Evolutionary conservation across 2,888 invertebrate species (phyloP).

Genomic region (Gryllus longicercus): DNA sequence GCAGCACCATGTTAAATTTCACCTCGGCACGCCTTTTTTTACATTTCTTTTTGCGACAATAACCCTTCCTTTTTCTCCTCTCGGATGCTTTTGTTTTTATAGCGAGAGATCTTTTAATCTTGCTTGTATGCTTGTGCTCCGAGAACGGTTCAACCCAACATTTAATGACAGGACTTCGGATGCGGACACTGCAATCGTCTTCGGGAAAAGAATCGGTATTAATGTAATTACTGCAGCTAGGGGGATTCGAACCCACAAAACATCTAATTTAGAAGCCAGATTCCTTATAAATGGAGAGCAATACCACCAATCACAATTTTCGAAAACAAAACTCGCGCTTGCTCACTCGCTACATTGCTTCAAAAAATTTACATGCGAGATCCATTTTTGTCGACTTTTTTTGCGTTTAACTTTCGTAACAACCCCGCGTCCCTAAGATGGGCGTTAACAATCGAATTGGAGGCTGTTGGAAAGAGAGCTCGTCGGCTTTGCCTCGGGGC

Average conservation of each 20-base stretch:
- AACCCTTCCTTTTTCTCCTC: slow-evolving; percentile 4
- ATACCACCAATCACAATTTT: slow-evolving; percentile 33
- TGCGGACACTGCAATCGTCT: slow-evolving; percentile 28
- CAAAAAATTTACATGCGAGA: neutral
- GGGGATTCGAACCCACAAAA: slow-evolving; percentile 30
- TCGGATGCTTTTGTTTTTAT: slow-evolving; percentile 24
- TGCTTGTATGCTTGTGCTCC: slow-evolving; percentile 17
- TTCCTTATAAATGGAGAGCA: slow-evolving; percentile 33
- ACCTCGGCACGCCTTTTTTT: neutral
- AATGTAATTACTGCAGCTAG: slow-evolving; percentile 34
- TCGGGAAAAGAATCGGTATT: slow-evolving; percentile 32
- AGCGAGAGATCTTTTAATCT: slow-evolving; percentile 36
- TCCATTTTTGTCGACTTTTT: slow-evolving; percentile 17
- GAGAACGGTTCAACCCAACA: slow-evolving; percentile 26
- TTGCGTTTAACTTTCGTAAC: slow-evolving; percentile 25
- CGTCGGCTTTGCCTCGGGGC: neutral
- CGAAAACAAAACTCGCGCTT: slow-evolving; percentile 31
- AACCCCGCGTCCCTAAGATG: slow-evolving; percentile 22
- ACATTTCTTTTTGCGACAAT: slow-evolving; percentile 22
- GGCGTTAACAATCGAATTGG: slow-evolving; percentile 22
- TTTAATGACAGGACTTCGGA: slow-evolving; percentile 30
- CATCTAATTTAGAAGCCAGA: slow-evolving; percentile 36
- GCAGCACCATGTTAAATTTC: neutral
- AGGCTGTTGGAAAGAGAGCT: slow-evolving; percentile 28
- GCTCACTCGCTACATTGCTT: slow-evolving; percentile 17